A percentile compares a stretch with the other conserved stretches of the same genome.
phyloP scores from a whole-genome alignment of 1,140 invertebrate species.

The Physella acuta region DNA sequence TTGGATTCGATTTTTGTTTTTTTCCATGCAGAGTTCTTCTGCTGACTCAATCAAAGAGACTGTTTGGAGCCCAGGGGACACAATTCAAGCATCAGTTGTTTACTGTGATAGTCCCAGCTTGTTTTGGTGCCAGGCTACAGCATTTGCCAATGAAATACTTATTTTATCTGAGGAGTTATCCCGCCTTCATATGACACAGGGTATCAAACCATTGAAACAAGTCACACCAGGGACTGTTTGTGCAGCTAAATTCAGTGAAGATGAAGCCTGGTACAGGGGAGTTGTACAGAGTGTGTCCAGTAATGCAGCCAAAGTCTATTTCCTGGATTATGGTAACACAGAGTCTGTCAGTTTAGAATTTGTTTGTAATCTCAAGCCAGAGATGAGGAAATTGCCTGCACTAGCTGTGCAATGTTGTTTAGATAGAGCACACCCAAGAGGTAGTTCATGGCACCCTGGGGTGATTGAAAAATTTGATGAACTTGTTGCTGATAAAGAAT shows the following conservation, averaged over 20 bases:
- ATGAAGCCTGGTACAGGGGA: conserved; percentile 77
- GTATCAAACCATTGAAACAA: conserved; percentile 13
- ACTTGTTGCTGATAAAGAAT: conserved; percentile 40
- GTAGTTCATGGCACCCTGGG: conserved; percentile 34
- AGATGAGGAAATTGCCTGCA: conserved; percentile 59
- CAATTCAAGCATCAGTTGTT: conserved; percentile 37
- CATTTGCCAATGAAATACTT: conserved; percentile 48
- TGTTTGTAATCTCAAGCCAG: conserved; percentile 37
- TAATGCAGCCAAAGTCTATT: conserved; percentile 70
- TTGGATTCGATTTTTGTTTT: no score
- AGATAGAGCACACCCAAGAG: conserved; percentile 21
- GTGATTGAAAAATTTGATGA: conserved; percentile 40
- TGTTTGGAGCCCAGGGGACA: conserved; percentile 29
- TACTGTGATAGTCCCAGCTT: conserved; percentile 35
- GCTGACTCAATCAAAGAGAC: conserved; percentile 17
- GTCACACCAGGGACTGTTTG: conserved; percentile 62
- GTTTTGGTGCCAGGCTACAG: conserved; percentile 62
- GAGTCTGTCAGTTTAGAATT: conserved; percentile 34
- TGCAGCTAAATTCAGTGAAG: conserved; percentile 72
- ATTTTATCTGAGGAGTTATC: conserved; percentile 57
- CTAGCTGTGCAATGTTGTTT: conserved; percentile 46
- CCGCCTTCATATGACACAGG: conserved; percentile 25
- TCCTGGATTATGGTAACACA: conserved; percentile 70
- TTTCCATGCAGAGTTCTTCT: no score
- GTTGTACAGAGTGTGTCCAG: conserved; percentile 66